Base-by-base conservation (phyloP, 2,113 vertebrate genomes). In the Jacana jacana region DNA sequence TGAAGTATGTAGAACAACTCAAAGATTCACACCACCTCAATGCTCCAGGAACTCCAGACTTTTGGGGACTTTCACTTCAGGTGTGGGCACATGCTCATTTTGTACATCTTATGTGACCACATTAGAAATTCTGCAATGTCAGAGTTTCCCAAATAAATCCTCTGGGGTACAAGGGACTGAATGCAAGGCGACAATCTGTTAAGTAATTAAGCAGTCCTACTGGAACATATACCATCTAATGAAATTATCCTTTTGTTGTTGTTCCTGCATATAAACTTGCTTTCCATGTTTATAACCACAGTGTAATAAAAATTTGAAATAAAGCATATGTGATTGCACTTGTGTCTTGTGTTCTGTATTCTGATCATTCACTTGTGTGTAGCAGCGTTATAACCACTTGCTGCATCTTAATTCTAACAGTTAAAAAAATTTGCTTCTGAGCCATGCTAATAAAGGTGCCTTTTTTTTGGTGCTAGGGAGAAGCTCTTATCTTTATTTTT, bases 231-330 rank as follows among this genome's bases (percentile, higher is more conserved):
- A 68, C 31, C 37, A 69, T 48, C 60, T 81, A 86, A 91, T 82
- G 81, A 81, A 93, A 92, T 82, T 52, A 82, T 51, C 73, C 27
- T 42, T 42, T 46, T 46, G 63, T 75, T 94, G 96, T 89, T 77
- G 57, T 57, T 91, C 70, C 66, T 90, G 48, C 65, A 44, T 73
- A 89, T 65, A 91, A 93, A 66, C 73, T 39, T 70, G 70, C 89
- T 96, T 98, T 85, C 58, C 24, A 40, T 83, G 69, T 81, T 96
- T 91, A 64, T 95, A 95, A 88, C 83, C 61, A 93, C 39, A 93
- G 8, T 96, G 49, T 93, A 97, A 96, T 71, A 77, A 66, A 85
- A 89, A 86, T 81, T 94, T 88, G 46, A 97, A 98, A 97, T 98
- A 98, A 98, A 98, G 69, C 17, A 9, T 46, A n/a, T 89, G 70